phyloP scores from a whole-genome alignment of 2,113 vertebrate species.

The Poecilia latipinna region DNA sequence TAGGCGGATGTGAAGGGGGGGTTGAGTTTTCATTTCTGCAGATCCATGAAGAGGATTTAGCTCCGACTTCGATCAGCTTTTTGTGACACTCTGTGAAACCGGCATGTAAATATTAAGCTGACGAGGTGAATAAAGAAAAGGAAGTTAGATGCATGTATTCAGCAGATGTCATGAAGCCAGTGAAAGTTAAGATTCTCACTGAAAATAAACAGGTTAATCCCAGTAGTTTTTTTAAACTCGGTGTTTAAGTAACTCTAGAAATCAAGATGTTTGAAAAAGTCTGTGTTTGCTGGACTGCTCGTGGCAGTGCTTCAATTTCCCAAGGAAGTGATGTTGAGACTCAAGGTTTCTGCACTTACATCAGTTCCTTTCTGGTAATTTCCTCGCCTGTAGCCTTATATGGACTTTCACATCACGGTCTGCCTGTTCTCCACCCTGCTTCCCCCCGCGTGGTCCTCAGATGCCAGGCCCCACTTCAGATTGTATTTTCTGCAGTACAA shows the following conservation, averaged over 20 bases:
- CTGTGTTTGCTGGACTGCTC: slow-evolving; percentile 51
- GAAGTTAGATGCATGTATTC: slow-evolving; percentile 37
- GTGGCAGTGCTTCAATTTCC: slow-evolving; percentile 77
- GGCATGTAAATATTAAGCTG: slow-evolving; percentile 7
- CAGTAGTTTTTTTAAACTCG: not conserved
- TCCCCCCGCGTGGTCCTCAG: slow-evolving; percentile 51
- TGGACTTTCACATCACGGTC: slow-evolving; percentile 84
- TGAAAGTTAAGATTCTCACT: slow-evolving; percentile 27
- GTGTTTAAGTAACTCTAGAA: slow-evolving; percentile 17
- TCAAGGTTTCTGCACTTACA: slow-evolving; percentile 88
- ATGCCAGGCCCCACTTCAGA: slow-evolving; percentile 62
- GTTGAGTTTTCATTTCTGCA: not conserved
- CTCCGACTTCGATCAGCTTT: not conserved
- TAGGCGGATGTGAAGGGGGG: not conserved
- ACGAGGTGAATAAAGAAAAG: slow-evolving; percentile 1
- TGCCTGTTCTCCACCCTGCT: slow-evolving; percentile 59
- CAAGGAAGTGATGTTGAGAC: slow-evolving; percentile 86
- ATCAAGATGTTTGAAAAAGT: slow-evolving; percentile 26
- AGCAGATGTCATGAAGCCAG: slow-evolving; percentile 18
- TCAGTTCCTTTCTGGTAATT: slow-evolving; percentile 89
- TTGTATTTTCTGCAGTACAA: slow-evolving; percentile 31
- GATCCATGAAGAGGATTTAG: not conserved
- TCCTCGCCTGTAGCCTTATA: slow-evolving; percentile 94
- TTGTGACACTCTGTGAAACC: not conserved
- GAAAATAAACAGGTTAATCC: not conserved